Evolutionary conservation across 2,113 vertebrate genomes (phyloP), one percentile per base, ranked within the genome.

Genomic region (Brienomyrus brachyistius): DNA sequence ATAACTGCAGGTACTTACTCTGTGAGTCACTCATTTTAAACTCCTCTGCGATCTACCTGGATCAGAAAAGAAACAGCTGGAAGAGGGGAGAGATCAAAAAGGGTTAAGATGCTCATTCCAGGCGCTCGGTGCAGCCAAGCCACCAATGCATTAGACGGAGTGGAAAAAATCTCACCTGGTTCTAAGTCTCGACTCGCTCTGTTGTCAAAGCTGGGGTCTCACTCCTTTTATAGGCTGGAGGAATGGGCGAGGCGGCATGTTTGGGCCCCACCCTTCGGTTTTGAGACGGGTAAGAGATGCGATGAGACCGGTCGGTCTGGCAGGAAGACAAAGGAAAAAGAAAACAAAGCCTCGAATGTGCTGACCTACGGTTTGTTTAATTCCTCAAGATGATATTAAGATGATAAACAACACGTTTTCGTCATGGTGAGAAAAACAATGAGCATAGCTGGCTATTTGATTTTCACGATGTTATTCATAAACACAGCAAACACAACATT

Each of bases 11-110:
- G 45, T 19, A 89, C 89, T 56, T 17, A 89, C 51, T n/a, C n/a
- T n/a, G n/a, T n/a, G n/a, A n/a, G 31, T 84, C 80, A 85, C 54
- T 47, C 89, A 89, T 89, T 21, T 48, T 89, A 5, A 85, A 23
- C 23, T 54, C 31, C 80, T 45, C 23, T n/a, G 51, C 4, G 27
- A 31, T 48, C 45, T 50, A 43, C 35, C 9, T 82, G 27, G 27
- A 74, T 86, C n/a, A 7, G 19, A 23, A 66, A 59, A 40, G 31
- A 43, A 23, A 88, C 10, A 6, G 66, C 66, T 89, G 88, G 48
- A 47, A 43, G 10, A 62, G 13, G 27, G 45, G 43, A 45, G 35
- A 43, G 54, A 88, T 27, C 56, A 27, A 86, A 17, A 31, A 52
- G 50, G n/a, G 27, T 50, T 86, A n/a, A 54, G 54, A 52, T 52